Conservation (phyloP, 64 coral and sea anemone genomes). For the Cladopsammia gracilis region DNA sequence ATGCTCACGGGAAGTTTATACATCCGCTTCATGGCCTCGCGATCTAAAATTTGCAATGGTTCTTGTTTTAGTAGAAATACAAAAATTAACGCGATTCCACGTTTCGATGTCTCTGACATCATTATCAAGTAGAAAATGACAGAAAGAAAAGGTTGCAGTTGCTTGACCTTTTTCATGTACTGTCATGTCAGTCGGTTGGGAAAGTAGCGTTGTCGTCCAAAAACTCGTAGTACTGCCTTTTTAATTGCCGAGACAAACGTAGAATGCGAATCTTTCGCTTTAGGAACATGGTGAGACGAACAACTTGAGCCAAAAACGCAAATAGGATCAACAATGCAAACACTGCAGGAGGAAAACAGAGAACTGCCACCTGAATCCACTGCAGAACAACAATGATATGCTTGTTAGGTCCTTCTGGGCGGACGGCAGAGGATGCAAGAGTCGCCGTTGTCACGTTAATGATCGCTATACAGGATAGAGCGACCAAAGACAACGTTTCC, state of each 20-base stretch:
- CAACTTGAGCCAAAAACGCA: constrained; percentile 44
- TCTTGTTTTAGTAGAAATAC: no score
- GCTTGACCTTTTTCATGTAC: no score
- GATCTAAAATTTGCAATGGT: no score
- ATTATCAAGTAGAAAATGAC: no score
- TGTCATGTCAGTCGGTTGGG: no score
- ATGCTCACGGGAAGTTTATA: no score
- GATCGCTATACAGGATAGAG: constrained; percentile 40
- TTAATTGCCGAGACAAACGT: no score
- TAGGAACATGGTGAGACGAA: constrained; percentile 43
- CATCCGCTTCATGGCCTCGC: no score
- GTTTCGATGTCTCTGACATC: no score
- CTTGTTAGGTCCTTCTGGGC: constrained; percentile 52
- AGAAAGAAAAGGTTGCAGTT: no score
- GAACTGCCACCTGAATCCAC: constrained; percentile 13
- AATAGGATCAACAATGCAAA: constrained; percentile 46
- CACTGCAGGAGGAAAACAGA: constrained; percentile 33
- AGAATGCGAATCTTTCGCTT: neutral
- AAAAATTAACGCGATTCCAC: no score
- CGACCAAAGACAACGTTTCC: constrained; percentile 35
- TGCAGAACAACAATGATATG: constrained; percentile 33
- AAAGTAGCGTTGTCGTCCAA: neutral
- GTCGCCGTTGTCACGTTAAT: constrained; percentile 57
- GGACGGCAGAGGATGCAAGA: constrained; percentile 33
- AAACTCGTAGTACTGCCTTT: neutral